Percentiles rank a stretch among this genome's conserved stretches.
phyloP scores from a whole-genome alignment of 1,140 invertebrate species.

The Oreohelix idahoensis region DNA sequence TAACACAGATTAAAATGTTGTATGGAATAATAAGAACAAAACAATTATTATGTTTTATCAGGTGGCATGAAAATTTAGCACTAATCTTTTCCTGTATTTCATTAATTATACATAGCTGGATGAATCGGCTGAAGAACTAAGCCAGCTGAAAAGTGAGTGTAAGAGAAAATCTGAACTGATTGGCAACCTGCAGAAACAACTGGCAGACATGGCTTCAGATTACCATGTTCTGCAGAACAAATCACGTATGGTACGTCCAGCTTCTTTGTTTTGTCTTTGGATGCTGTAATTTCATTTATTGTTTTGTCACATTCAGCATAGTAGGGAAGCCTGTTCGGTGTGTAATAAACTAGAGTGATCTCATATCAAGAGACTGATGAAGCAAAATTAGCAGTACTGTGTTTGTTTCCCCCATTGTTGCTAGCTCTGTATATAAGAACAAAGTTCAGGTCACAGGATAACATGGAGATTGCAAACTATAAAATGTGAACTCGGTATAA shows the following conservation, averaged over 20 bases:
- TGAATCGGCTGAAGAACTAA: conserved; percentile 56
- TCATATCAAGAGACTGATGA: background rate
- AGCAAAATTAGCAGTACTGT: background rate
- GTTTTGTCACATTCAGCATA: background rate
- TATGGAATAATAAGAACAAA: too few species aligned
- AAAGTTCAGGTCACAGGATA: too few species aligned
- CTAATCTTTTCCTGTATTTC: background rate
- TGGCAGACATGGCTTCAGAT: conserved; percentile 61
- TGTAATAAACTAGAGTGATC: background rate
- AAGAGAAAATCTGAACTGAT: conserved; percentile 60
- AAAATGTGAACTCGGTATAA: too few species aligned
- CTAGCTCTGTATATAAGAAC: too few species aligned
- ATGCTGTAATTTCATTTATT: too few species aligned
- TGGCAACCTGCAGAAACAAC: conserved; percentile 57
- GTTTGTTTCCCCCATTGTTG: too few species aligned
- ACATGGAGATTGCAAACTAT: too few species aligned
- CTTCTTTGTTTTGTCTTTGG: background rate
- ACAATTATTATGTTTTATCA: too few species aligned
- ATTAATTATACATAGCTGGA: conserved; percentile 50
- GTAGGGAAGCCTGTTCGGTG: background rate
- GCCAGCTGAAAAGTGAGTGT: conserved; percentile 55
- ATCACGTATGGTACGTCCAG: conserved; percentile 61
- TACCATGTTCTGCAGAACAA: conserved; percentile 62
- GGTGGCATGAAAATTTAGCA: too few species aligned
- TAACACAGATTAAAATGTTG: too few species aligned